Conservation (phyloP, 2,113 vertebrate species). For the Oceanodroma tethys region DNA sequence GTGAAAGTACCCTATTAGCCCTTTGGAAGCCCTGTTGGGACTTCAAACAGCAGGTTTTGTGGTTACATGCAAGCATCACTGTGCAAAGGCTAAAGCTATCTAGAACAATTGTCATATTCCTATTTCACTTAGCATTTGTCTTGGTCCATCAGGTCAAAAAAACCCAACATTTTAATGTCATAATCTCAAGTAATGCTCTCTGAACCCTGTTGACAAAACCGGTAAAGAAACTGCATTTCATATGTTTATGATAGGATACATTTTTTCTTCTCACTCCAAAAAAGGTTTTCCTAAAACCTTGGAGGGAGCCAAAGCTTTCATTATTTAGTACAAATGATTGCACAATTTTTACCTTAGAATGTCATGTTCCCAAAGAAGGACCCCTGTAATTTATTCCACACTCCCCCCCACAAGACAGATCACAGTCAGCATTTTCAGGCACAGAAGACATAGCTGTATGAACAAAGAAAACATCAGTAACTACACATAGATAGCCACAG, state of each 20-base stretch:
- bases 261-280: not conserved
- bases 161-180: not conserved
- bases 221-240: not conserved
- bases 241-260: not conserved
- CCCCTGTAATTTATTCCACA: not conserved
- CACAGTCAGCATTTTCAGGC: not conserved
- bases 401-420: not conserved
- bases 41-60: not conserved
- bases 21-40: not conserved
- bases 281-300: not conserved
- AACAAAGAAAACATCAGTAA: not conserved
- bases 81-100: not conserved
- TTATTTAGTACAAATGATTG: not conserved
- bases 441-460: not conserved
- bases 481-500: not conserved
- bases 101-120: not conserved
- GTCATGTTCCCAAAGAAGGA: not conserved
- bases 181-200: not conserved
- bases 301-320: not conserved
- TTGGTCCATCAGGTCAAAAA: not conserved
- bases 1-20: not conserved
- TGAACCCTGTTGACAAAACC: not conserved
- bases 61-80: not conserved
- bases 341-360: not conserved
- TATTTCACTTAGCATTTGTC: not conserved